Conservation (phyloP, 2,797 vertebrate genomes). For the Pseudomugil tenellus region DNA sequence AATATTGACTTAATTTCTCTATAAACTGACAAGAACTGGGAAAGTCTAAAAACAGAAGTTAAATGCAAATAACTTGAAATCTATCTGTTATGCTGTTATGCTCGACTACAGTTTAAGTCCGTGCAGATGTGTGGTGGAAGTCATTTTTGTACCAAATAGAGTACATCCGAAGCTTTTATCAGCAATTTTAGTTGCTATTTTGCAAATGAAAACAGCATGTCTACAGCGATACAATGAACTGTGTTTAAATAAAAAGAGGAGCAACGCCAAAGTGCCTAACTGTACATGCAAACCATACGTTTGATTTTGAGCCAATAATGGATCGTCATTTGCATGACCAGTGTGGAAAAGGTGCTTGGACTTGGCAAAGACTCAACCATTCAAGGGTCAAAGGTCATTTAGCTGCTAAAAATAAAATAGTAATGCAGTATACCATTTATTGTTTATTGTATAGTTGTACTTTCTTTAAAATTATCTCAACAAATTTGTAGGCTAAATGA, state of each 20-base stretch:
- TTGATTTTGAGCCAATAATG: slow-evolving; percentile 34
- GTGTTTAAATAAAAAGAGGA: slow-evolving; percentile 44
- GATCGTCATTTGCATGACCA: no score
- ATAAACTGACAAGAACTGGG: neutral
- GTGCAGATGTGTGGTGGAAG: neutral
- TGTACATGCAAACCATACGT: slow-evolving; percentile 47
- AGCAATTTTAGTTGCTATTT: slow-evolving; percentile 15
- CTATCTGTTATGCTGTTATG: neutral
- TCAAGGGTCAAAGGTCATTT: no score
- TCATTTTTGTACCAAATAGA: neutral
- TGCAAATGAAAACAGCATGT: slow-evolving; percentile 14
- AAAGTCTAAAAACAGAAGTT: neutral
- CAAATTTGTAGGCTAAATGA: no score
- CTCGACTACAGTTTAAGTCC: neutral
- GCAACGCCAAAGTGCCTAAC: slow-evolving; percentile 24
- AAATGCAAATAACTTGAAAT: neutral
- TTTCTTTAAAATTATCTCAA: no score
- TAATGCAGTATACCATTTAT: neutral
- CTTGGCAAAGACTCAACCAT: no score
- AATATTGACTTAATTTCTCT: neutral
- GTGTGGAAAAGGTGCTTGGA: no score
- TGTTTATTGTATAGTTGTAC: neutral
- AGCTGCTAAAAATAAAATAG: slow-evolving; percentile 2
- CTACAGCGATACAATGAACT: slow-evolving; percentile 30
- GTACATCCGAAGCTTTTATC: slow-evolving; percentile 2